A percentile compares a stretch with the other conserved stretches of the same genome.
These are phyloP conservation scores for Cyclargus thomasi DNA, from an alignment of 1,140 invertebrate species.

Conservation along the genomic window DNA sequence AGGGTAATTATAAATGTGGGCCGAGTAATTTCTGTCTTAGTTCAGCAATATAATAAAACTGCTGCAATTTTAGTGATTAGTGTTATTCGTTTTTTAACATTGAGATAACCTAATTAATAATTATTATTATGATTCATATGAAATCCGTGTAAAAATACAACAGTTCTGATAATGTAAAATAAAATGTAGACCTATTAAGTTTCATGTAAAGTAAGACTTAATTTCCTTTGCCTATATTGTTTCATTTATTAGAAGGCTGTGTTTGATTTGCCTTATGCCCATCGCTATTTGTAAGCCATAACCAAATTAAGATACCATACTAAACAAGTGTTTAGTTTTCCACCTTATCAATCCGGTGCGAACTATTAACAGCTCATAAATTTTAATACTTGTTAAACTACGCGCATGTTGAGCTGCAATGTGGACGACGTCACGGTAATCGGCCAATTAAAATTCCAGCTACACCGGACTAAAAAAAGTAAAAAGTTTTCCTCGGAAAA, in stretches of 20 bases:
- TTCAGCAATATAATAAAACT: too few species aligned
- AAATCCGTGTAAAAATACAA: neutral
- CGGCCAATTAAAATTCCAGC: conserved; percentile 9
- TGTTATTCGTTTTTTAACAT: too few species aligned
- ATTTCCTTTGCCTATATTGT: neutral
- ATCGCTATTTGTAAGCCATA: neutral
- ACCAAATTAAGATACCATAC: neutral
- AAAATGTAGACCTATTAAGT: neutral
- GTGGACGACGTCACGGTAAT: conserved; percentile 17
- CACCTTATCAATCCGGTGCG: conserved; percentile 57
- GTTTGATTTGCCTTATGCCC: neutral
- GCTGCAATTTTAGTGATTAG: too few species aligned
- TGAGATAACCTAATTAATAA: too few species aligned
- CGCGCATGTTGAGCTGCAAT: conserved; percentile 28
- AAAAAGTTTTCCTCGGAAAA: conserved; percentile 21
- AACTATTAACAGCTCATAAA: conserved; percentile 65
- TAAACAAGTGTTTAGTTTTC: conserved; percentile 37
- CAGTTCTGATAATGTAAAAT: neutral
- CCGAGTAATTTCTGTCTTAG: too few species aligned
- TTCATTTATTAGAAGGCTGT: neutral
- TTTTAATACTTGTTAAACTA: conserved; percentile 44
- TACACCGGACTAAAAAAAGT: conserved; percentile 11
- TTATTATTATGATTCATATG: too few species aligned
- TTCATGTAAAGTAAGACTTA: neutral
- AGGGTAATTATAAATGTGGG: too few species aligned